A percentile compares a stretch with the other conserved stretches of the same genome.
These are phyloP conservation scores for Drosophila busckii DNA, from an alignment of 1,140 invertebrate genomes.

Conservation along the genomic window DNA sequence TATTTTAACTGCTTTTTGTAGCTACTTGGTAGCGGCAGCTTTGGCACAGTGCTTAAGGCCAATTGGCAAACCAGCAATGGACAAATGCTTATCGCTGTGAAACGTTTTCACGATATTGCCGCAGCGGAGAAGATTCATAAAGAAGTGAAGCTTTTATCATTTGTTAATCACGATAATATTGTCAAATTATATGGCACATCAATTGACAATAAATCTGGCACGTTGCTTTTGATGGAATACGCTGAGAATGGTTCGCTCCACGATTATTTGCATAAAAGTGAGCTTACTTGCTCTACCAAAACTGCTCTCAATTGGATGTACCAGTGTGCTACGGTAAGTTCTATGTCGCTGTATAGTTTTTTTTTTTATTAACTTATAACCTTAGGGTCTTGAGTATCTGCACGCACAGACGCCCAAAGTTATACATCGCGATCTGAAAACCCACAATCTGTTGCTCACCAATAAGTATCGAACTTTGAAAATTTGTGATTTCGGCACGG, in stretches of 20 bases:
- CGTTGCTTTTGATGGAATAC: background rate
- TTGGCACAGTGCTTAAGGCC: too few relatives aligned
- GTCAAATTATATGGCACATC: background rate
- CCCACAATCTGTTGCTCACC: background rate
- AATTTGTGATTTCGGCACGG: conserved; percentile 4
- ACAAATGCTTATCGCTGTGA: too few relatives aligned
- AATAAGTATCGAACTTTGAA: background rate
- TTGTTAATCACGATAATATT: too few relatives aligned
- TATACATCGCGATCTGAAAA: background rate
- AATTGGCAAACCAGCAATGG: too few relatives aligned
- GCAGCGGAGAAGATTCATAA: too few relatives aligned
- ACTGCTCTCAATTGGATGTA: conserved; percentile 3
- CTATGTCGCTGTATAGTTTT: too few relatives aligned
- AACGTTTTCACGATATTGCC: too few relatives aligned
- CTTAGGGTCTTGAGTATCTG: conserved; percentile 1
- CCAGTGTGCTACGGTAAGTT: conserved; percentile 6
- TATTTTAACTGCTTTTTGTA: too few relatives aligned
- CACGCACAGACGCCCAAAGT: background rate
- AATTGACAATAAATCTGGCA: background rate
- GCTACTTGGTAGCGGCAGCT: too few relatives aligned
- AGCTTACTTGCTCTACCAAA: too few relatives aligned
- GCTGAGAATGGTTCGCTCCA: background rate
- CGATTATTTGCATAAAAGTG: background rate
- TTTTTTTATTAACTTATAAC: background rate
- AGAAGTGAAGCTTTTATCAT: too few relatives aligned